phyloP scores from a whole-genome alignment of 2,797 vertebrate species.

The Martes flavigula region DNA sequence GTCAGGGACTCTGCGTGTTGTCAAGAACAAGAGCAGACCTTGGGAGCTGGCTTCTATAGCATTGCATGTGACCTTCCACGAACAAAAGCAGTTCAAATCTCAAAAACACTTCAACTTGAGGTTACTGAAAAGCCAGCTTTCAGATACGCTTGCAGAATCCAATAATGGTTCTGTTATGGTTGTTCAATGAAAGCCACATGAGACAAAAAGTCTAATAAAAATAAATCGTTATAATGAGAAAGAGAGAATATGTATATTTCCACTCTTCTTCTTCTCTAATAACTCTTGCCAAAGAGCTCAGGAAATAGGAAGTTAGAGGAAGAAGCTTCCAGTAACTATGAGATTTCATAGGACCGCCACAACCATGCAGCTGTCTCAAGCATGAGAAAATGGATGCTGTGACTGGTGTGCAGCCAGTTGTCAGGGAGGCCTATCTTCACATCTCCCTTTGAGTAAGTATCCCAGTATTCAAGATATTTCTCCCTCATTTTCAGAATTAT shows the following conservation, averaged over 20 bases:
- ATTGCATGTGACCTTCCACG: not conserved
- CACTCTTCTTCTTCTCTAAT: not conserved
- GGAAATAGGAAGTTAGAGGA: not conserved
- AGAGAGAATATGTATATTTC: not conserved
- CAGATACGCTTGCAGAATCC: not conserved
- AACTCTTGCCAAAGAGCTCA: not conserved
- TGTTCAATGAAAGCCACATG: not conserved
- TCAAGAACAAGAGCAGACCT: not conserved
- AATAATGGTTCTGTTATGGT: not conserved
- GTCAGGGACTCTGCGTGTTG: not conserved
- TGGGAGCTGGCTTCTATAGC: not conserved
- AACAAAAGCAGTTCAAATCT: constrained; percentile 54
- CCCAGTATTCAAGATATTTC: not conserved
- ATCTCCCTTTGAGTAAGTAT: not conserved
- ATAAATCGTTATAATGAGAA: not conserved
- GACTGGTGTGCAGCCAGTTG: rapidly evolving
- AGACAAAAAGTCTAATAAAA: constrained; percentile 45
- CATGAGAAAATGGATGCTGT: not conserved
- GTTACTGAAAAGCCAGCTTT: not conserved
- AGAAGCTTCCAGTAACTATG: not conserved
- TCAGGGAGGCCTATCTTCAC: not conserved
- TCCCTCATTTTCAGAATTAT: not conserved
- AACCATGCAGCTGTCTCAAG: rapidly evolving
- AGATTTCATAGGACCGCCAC: not conserved
- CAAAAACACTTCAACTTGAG: not conserved